Evolutionary conservation across 2,113 vertebrate genomes (phyloP), one percentile per base, ranked within the genome.

Genomic region (Ciconia maguari): DNA sequence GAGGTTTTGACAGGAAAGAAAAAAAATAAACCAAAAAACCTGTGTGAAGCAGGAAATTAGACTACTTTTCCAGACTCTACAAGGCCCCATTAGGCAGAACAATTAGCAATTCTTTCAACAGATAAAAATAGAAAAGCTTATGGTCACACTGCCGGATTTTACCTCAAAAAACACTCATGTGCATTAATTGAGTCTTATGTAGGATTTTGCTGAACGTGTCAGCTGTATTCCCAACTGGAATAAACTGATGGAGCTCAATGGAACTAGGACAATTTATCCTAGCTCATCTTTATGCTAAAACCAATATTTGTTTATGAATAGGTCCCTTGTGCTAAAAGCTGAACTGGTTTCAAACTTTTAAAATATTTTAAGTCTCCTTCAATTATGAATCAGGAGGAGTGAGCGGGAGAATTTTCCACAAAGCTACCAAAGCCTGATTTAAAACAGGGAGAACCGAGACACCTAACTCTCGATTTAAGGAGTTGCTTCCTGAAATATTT

Each of bases 31-130:
- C 2, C 32, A 58, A 48, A 82, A 74, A 41, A 13, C 13, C 18
- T 7, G 11, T 36, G 49, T 12, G 74, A 94, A 96, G 92, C 76
- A 90, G 60, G 77, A 97, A 97, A 97, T 89, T 20, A 87, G 84
- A 82, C 71, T 34, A 27, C 62, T 93, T 93, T 90, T 61, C 85
- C 60, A 85, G 65, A 32, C 55, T 69, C 76, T 82, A 48, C 83
- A 60, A 91, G 85, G 75, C 49, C 61, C 54, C 85, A 81, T 97
- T 94, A 97, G 91, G 87, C 89, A 80, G 58, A 85, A 96, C 92
- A 96, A 96, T 96, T 94, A 95, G 49, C 32, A 87, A 83, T 57
- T 42, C 75, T 92, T 93, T 90, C 69, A 87, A 61, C n/a, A 84
- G 86, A 94, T 49, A 81, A 87, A 93, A 91, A 92, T 29, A 94